phyloP scores from a whole-genome alignment of 2,113 vertebrate genomes.

The Phainopepla nitens region DNA sequence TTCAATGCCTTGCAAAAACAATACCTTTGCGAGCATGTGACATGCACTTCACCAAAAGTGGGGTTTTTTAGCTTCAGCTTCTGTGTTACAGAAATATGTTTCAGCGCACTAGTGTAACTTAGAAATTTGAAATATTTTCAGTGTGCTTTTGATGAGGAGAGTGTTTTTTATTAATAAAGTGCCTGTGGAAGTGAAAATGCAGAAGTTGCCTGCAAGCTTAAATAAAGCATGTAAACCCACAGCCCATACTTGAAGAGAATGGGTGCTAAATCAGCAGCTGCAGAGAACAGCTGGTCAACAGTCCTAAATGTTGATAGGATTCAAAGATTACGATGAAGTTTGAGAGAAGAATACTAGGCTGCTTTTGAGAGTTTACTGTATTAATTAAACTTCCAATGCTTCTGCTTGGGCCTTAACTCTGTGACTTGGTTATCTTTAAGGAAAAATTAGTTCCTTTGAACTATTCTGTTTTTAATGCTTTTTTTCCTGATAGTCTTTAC shows the following conservation, averaged over 20 bases:
- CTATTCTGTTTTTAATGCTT: neutral
- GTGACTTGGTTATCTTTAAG: neutral
- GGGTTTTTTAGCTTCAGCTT: neutral
- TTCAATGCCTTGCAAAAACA: neutral
- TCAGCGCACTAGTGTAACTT: neutral
- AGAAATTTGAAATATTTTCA: neutral
- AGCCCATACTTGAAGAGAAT: neutral
- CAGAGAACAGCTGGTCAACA: neutral
- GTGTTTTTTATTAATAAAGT: neutral
- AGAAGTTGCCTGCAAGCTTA: neutral
- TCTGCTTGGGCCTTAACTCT: neutral
- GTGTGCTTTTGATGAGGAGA: neutral
- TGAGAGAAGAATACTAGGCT: neutral
- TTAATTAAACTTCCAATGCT: neutral
- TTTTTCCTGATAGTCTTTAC: neutral
- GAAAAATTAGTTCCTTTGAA: neutral
- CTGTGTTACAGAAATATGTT: neutral
- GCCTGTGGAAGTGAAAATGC: neutral
- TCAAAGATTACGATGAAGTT: neutral
- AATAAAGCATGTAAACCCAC: neutral
- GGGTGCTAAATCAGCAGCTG: neutral
- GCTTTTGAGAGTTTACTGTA: neutral
- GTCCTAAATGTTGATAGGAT: neutral
- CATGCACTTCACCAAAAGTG: accelerated
- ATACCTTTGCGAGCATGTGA: neutral